Base-by-base conservation (phyloP, 2,113 vertebrate species). In the Aleadryas rufinucha region DNA sequence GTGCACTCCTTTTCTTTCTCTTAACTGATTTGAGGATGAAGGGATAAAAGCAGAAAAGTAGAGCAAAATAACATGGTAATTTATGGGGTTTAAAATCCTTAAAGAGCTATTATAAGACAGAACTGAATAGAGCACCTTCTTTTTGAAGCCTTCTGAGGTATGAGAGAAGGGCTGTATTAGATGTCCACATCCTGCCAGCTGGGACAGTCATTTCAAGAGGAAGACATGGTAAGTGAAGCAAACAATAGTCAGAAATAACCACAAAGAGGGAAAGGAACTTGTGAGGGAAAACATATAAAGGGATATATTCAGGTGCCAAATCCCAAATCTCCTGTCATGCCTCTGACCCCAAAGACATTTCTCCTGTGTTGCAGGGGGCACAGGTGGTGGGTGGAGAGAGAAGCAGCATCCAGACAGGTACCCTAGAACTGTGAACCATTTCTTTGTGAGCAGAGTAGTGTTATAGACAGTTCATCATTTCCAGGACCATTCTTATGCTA, bases 391-490 rank as follows among this genome's bases (percentile, higher is more conserved):
- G 5, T n/a, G 26, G 13, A 52, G 35, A 72, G 42, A 82, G 54
- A 88, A 78, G 21, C 37, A 68, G 30, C 37, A 66, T 81, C 52
- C 35, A 60, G 1, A 3, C 80, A 96, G 96, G 92, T 97, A 96
- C 60, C 59, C 56, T 60, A 20, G 56, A 86, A 89, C 77, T 84
- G 59, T 82, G 87, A 53, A 52, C 57, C 37, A 41, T 80, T 92
- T 95, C 82, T 93, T 84, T 89, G 69, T 87, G 75, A 85, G 74
- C 27, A 93, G 70, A 88, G 44, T 74, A 86, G 68, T 95, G 85
- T 93, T 95, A 92, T 49, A 96, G 85, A 78, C 52, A 90, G 85
- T 95, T 95, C 89, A 94, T 96, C 27, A 87, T 95, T 95, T 95
- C 92, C 90, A 97, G 44, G 56, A 92, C 65, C 26, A 89, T 96